Evolutionary conservation across 2,797 vertebrate genomes (phyloP), one percentile per base, ranked within the genome.

Genomic region (Malurus leucopterus): DNA sequence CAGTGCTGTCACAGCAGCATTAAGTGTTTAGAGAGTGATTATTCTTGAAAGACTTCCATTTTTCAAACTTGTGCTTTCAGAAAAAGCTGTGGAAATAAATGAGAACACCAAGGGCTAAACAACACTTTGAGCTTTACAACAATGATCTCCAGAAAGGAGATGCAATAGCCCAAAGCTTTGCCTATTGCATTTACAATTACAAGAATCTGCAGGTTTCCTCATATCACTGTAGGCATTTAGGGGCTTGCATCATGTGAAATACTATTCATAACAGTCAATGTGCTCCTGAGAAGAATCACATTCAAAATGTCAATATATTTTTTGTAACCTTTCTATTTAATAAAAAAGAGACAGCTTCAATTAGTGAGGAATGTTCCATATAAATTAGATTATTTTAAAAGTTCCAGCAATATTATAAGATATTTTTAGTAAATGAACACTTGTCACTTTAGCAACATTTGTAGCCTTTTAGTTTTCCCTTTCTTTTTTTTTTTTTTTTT

Each of bases 261-360:
- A 84, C 92, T 95, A 92, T 93, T 96, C 94, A 94, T 93, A 96
- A 97, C 74, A 97, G 93, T 96, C 93, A 93, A 36, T 43, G 64
- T 91, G 70, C 89, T 95, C 94, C 94, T 38, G 77, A 96, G 93
- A 96, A 93, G 93, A 96, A 96, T 94, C 88, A 83, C 93, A 96
- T 88, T 95, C 89, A 92, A 95, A 96, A 95, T 24, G n/a, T 95
- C 96, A 96, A 96, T 91, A 96, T 91, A 95, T 92, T 96, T 95
- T 96, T 93, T 94, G 95, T 96, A 97, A 96, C 94, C 89, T 96
- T 96, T 95, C 96, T 96, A 89, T 96, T 97, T 97, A 97, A 97
- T 96, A 97, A 96, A 96, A 96, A 95, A 34, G 93, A 96, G 96
- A 97, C 96, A 97, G 95, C 95, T 97, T 95, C 97, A 98, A 98